Percentiles rank a stretch among this genome's conserved stretches.
phyloP scores from a whole-genome alignment of 35 echinoderm and acorn worm species.

The Lytechinus pictus region DNA sequence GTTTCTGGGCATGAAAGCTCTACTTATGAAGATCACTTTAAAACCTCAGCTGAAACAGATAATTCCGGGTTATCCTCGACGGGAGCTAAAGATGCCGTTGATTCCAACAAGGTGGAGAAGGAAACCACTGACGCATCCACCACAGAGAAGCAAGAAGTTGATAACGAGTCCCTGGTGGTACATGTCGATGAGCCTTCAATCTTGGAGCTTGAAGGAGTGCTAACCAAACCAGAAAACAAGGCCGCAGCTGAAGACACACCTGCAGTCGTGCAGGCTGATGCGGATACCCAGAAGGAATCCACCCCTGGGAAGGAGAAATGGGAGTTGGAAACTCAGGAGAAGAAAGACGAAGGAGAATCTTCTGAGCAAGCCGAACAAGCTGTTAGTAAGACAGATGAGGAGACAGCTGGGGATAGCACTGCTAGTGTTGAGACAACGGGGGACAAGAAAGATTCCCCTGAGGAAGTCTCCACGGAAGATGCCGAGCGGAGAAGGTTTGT shows the following conservation, averaged over 20 bases:
- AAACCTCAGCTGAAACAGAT: constrained; percentile 51
- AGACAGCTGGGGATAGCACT: neutral
- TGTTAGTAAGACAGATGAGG: constrained; percentile 56
- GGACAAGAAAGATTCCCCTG: constrained; percentile 58
- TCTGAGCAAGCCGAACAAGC: constrained; percentile 26
- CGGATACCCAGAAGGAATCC: constrained; percentile 54
- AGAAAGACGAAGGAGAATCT: constrained; percentile 27
- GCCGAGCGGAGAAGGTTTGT: constrained; percentile 63
- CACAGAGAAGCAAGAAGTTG: constrained; percentile 54
- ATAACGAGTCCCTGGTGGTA: constrained; percentile 83
- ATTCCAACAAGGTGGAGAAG: constrained; percentile 20
- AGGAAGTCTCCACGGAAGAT: neutral
- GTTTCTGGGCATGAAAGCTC: neutral
- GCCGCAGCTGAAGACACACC: constrained; percentile 27
- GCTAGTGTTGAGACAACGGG: constrained; percentile 26
- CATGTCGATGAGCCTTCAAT: constrained; percentile 88
- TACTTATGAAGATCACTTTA: constrained; percentile 43
- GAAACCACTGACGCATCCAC: neutral
- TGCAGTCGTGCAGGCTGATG: constrained; percentile 20
- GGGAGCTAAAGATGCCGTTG: neutral
- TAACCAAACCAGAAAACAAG: constrained; percentile 59
- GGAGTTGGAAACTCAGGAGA: constrained; percentile 59
- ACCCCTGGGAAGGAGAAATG: constrained; percentile 50
- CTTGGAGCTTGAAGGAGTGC: constrained; percentile 87
- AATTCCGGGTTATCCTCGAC: neutral